Evolutionary conservation across 2,113 vertebrate species (phyloP).

Genomic region (Zosterops hypoxanthus): DNA sequence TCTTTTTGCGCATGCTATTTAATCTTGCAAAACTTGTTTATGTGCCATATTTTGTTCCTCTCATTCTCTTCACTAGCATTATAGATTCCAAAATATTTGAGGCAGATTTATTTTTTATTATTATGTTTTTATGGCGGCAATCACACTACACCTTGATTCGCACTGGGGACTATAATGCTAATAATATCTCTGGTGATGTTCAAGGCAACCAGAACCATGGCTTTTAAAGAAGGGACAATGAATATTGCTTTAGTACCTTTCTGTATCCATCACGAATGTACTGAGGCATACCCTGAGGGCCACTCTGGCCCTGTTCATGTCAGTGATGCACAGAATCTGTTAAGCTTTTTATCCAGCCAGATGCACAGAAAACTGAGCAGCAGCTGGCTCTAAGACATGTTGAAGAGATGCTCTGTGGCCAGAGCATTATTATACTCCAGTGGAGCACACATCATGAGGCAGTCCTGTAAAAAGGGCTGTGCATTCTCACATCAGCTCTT

Average conservation of each 20-base stretch:
- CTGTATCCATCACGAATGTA: not conserved
- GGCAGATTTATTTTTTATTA: not conserved
- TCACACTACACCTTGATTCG: not conserved
- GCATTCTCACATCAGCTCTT: not conserved
- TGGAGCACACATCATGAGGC: not conserved
- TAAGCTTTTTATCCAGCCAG: constrained; percentile 11
- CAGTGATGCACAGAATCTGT: not conserved
- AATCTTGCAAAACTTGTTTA: not conserved
- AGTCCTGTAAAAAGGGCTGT: not conserved
- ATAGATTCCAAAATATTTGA: not conserved
- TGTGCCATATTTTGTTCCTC: not conserved
- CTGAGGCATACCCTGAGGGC: not conserved
- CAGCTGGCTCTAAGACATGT: not conserved
- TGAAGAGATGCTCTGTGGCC: not conserved
- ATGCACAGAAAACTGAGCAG: not conserved
- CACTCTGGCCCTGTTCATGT: not conserved
- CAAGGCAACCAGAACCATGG: not conserved
- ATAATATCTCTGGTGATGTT: not conserved
- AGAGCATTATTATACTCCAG: not conserved
- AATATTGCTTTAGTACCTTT: not conserved
- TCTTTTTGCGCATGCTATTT: not conserved
- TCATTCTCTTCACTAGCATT: not conserved
- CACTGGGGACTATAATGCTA: not conserved
- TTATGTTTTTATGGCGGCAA: not conserved
- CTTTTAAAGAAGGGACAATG: not conserved